phyloP scores from a whole-genome alignment of 2,113 vertebrate species.

The Otocyon megalotis region DNA sequence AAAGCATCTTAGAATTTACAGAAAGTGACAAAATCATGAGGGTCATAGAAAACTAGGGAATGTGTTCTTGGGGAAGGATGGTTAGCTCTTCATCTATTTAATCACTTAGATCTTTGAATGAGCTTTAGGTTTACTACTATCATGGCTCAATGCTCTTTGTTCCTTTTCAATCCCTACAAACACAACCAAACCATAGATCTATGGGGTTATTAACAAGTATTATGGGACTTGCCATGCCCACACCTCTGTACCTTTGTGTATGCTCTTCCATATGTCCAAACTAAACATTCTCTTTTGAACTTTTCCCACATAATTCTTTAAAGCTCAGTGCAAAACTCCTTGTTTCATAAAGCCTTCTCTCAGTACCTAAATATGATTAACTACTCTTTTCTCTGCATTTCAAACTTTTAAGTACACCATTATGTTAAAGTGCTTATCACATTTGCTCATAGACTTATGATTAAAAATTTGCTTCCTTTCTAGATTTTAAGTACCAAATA shows the following conservation, averaged over 20 bases:
- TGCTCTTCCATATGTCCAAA: background rate
- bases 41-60: background rate
- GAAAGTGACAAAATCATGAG: background rate
- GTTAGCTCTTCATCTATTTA: background rate
- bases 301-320: background rate
- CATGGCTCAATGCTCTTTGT: background rate
- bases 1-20: background rate
- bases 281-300: background rate
- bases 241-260: background rate
- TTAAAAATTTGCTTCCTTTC: background rate
- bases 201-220: background rate
- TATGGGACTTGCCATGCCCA: too few relatives aligned
- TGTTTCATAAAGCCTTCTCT: background rate
- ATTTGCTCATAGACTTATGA: background rate
- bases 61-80: background rate
- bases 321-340: background rate
- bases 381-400: background rate
- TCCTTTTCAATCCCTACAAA: background rate
- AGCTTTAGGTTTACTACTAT: background rate
- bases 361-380: background rate
- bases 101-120: background rate
- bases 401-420: background rate
- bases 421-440: background rate
- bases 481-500: background rate
- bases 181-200: background rate